Conservation (phyloP, 2,888 invertebrate genomes). For the Masnerella sp. region DNA sequence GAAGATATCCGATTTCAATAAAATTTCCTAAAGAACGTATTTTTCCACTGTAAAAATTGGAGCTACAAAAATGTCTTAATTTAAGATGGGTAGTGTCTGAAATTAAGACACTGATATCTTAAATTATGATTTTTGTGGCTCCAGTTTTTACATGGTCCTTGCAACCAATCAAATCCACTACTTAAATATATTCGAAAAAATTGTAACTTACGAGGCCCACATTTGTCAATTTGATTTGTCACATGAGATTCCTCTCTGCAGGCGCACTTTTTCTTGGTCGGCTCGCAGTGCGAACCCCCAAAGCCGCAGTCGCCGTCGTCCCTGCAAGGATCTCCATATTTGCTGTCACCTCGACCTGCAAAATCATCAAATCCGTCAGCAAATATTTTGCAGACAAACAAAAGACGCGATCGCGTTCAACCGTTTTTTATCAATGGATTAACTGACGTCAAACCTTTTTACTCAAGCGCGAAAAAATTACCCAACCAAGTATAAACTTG, state of each 20-base stretch:
- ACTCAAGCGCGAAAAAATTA: conserved; percentile 1
- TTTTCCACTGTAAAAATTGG: too few relatives aligned
- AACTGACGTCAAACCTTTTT: neutral
- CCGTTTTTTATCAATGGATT: conserved; percentile 1
- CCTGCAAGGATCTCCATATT: conserved; percentile 88
- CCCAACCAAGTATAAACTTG: neutral
- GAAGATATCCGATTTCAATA: too few relatives aligned
- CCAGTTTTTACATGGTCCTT: too few relatives aligned
- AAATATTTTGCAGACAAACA: too few relatives aligned
- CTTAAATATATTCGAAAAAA: neutral
- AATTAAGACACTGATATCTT: too few relatives aligned
- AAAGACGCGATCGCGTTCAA: too few relatives aligned
- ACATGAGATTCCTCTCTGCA: conserved; percentile 86
- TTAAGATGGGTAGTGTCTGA: too few relatives aligned
- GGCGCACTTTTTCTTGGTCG: conserved; percentile 83
- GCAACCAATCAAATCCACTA: conserved; percentile 23
- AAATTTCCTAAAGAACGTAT: too few relatives aligned
- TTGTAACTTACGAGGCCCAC: conserved; percentile 88
- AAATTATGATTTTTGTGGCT: too few relatives aligned
- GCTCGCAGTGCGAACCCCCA: conserved; percentile 85
- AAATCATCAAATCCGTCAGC: neutral
- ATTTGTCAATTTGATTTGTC: conserved; percentile 91
- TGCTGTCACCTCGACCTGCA: conserved; percentile 81
- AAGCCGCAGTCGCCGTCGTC: conserved; percentile 86
- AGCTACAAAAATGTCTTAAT: too few relatives aligned